Percentiles rank a stretch among this genome's conserved stretches.
These are phyloP conservation scores for Camponotus pennsylvanicus DNA, from an alignment of 1,140 invertebrate genomes.

Conservation along the genomic window DNA sequence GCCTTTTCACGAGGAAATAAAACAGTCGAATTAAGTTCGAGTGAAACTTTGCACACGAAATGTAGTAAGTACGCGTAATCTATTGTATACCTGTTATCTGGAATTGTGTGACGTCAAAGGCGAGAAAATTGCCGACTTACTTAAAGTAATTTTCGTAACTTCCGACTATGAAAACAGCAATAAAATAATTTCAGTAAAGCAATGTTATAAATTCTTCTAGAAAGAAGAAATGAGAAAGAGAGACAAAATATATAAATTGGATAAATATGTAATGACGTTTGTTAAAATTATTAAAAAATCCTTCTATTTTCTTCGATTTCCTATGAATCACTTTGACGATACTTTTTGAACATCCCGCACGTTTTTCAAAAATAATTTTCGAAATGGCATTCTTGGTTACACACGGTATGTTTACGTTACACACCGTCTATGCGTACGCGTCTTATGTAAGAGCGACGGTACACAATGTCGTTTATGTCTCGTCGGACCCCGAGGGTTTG, in stretches of 20 bases:
- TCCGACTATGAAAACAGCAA: not conserved
- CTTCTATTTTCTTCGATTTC: not conserved
- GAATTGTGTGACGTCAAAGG: not conserved
- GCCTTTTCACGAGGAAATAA: not conserved
- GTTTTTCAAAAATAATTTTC: not conserved
- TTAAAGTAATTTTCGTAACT: not conserved
- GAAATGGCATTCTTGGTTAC: not conserved
- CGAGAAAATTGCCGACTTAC: not conserved
- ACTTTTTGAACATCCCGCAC: not conserved
- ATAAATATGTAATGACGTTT: not conserved
- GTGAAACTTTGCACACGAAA: not conserved
- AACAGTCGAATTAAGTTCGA: not conserved
- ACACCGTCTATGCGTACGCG: not conserved
- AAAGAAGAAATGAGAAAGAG: too few species aligned
- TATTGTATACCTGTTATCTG: not conserved
- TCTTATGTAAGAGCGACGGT: constrained; percentile 19
- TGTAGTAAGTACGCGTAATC: not conserved
- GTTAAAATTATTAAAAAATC: not conserved
- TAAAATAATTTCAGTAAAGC: not conserved
- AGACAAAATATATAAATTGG: too few species aligned
- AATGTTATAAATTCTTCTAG: too few species aligned
- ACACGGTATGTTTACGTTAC: constrained; percentile 19
- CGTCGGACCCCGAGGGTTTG: not conserved
- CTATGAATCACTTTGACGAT: too few species aligned
- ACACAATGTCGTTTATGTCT: not conserved